Evolutionary conservation across 2,797 vertebrate genomes (phyloP), one percentile per base, ranked within the genome.

Genomic region (Sebastiscus tertius): DNA sequence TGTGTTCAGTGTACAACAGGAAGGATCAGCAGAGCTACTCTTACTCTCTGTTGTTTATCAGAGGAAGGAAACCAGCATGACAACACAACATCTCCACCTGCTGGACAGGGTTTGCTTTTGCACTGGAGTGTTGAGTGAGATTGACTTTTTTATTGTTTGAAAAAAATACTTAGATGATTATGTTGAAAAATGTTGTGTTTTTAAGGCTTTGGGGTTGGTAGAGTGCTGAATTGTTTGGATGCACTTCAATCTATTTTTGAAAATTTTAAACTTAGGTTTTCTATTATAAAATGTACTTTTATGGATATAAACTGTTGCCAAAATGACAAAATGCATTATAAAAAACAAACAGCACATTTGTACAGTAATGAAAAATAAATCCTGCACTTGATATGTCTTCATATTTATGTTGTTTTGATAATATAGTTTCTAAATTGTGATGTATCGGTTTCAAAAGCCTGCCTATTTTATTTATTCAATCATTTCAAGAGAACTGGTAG

Each of bases 1-100:
- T 61, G 8, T 61, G 20, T 5, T 73, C 26, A 63, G 59, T 67
- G 6, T 9, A 4, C 18, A 36, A 11, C 63, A 62, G 71, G 58
- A 72, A 72, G 64, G 3, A 1, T 34, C 12, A n/a, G 4, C 18
- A 6, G 14, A 6, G 61, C 13, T 13, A 18, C 8, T 77, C 75
- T 92, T 85, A 82, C 82, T 92, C 84, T 75, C 26, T 76, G 24
- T 8, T 67, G 1, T 5, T 2, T 0, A 12, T 1, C 20, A 8
- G 8, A 13, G 7, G 31, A 1, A 5, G 3, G 3, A 75, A 52
- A 71, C 2, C 29, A 70, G 5, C 4, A 33, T 12, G 0, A 16
- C 20, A 6, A 20, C 8, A 0, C 55, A 76, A 0, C 8, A 63
- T 0, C 61, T 0, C 88, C 88, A 61, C 36, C 89, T 88, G 63